These are phyloP conservation scores for Drosophila navojoa DNA, from an alignment of 1,140 invertebrate species.

Conservation along the genomic window DNA sequence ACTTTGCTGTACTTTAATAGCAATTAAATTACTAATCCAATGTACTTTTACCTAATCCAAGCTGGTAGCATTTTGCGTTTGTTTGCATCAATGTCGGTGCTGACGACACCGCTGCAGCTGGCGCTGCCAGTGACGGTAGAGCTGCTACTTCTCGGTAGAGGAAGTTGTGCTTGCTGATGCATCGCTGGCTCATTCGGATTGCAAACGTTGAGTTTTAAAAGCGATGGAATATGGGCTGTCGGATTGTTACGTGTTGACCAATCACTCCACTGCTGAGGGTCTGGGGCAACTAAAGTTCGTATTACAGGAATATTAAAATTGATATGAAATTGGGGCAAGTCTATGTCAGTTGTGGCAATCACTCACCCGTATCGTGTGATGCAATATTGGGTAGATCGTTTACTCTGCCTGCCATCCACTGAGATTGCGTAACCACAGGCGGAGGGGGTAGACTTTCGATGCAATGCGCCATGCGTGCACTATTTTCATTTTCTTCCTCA, in stretches of 20 bases:
- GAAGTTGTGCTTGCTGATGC: conserved; percentile 28
- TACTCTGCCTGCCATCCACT: conserved; percentile 41
- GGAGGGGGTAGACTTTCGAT: conserved; percentile 68
- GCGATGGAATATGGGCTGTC: conserved; percentile 77
- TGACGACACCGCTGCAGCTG: conserved; percentile 2
- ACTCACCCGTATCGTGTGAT: conserved; percentile 39
- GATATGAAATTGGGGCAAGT: too few relatives aligned
- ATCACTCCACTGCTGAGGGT: conserved; percentile 53
- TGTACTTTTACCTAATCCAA: conserved; percentile 89
- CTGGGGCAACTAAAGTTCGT: background rate
- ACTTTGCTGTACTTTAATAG: too few relatives aligned
- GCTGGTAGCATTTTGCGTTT: conserved; percentile 95
- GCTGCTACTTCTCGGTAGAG: conserved; percentile 5
- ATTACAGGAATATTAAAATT: background rate
- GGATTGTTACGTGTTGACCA: conserved; percentile 55
- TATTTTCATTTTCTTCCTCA: conserved; percentile 85
- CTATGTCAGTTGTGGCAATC: background rate
- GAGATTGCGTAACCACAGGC: conserved; percentile 55
- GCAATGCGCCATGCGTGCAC: conserved; percentile 15
- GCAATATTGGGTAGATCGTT: conserved; percentile 12
- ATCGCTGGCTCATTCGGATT: conserved; percentile 67
- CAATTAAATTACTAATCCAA: too few relatives aligned
- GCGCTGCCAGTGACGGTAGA: conserved; percentile 15
- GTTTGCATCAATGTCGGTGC: conserved; percentile 89
- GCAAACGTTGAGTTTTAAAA: conserved; percentile 75